phyloP scores from a whole-genome alignment of 2,113 vertebrate species.

The Paraplagusia blochii region DNA sequence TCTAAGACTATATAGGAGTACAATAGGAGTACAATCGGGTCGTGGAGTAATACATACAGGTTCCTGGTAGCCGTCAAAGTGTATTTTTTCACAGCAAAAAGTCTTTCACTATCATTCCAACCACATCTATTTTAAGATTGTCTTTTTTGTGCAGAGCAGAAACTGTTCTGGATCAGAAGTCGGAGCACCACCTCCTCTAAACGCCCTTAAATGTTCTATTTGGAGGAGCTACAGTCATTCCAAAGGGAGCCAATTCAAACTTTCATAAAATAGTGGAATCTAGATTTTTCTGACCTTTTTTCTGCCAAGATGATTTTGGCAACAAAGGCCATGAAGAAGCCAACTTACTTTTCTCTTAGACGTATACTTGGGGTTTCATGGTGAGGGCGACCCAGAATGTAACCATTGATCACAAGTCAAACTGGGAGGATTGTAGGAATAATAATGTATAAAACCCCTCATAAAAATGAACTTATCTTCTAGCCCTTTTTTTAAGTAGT shows the following conservation, averaged over 20 bases:
- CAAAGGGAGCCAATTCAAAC: constrained; percentile 2
- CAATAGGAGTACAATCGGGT: too few species aligned
- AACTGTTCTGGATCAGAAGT: neutral
- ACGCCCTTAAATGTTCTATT: neutral
- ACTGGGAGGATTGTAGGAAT: too few species aligned
- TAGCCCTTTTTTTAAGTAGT: too few species aligned
- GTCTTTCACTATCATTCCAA: neutral
- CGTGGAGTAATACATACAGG: too few species aligned
- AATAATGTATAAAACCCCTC: too few species aligned
- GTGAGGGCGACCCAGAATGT: neutral
- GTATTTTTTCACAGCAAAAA: neutral
- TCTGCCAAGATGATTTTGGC: neutral
- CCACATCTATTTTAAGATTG: neutral
- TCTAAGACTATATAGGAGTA: too few species aligned
- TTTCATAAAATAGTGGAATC: neutral
- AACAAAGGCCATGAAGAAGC: neutral
- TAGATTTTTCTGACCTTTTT: neutral
- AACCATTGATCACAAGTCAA: too few species aligned
- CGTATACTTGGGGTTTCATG: neutral
- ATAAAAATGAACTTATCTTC: too few species aligned
- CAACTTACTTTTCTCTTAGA: neutral
- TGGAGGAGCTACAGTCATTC: neutral
- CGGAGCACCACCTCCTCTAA: neutral
- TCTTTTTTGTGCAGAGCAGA: neutral
- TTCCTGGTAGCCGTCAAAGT: neutral